A percentile compares a stretch with the other conserved stretches of the same genome.
Conservation (phyloP, 1,140 invertebrate species). For the Stratiolaelaps scimitus region DNA sequence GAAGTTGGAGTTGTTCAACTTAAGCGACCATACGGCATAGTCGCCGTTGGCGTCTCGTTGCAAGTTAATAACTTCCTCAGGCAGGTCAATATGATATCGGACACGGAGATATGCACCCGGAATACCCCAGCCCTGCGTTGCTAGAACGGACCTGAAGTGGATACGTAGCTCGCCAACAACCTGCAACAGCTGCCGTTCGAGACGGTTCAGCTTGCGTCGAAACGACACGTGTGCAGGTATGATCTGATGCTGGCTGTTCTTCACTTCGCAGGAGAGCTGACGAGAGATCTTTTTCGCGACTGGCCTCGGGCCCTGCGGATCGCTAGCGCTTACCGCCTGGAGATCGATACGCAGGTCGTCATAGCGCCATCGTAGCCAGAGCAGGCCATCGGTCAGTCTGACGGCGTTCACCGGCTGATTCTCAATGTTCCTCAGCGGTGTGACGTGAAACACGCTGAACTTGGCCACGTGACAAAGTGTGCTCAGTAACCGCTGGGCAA, state of each 20-base stretch:
- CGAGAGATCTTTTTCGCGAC: background rate
- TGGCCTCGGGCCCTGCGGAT: background rate
- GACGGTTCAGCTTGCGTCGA: background rate
- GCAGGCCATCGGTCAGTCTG: background rate
- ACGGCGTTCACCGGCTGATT: background rate
- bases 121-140: slow-evolving; percentile 12
- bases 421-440: background rate
- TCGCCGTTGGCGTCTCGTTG: slow-evolving; percentile 13
- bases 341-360: background rate
- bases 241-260: too few relatives aligned
- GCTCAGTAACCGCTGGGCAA: background rate
- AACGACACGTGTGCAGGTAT: background rate
- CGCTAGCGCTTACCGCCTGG: background rate
- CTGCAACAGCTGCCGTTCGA: slow-evolving; percentile 8
- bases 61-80: slow-evolving; percentile 13
- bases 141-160: background rate
- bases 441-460: background rate
- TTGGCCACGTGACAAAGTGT: background rate
- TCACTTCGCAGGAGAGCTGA: too few relatives aligned
- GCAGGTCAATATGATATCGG: background rate
- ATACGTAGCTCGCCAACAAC: slow-evolving; percentile 7
- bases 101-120: slow-evolving; percentile 9
- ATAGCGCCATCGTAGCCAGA: slow-evolving; percentile 1
- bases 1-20: slow-evolving; percentile 1
- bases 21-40: slow-evolving; percentile 13